Conservation (phyloP, 2,888 invertebrate species). For the Pollenia labialis region DNA sequence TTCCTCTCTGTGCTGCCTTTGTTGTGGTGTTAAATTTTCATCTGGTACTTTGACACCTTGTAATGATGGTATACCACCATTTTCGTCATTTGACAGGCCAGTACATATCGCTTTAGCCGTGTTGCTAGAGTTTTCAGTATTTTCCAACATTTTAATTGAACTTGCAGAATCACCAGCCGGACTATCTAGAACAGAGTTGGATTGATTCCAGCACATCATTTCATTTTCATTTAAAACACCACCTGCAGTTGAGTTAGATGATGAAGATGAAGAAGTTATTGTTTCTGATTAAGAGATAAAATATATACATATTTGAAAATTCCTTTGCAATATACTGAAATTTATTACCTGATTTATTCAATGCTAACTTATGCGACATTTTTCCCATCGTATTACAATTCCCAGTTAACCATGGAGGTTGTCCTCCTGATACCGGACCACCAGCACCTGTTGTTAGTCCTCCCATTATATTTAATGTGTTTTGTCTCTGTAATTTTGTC, state of each 20-base stretch:
- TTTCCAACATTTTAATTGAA: slow-evolving; percentile 70
- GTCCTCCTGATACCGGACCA: slow-evolving; percentile 48
- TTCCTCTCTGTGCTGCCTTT: slow-evolving; percentile 96
- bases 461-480: slow-evolving; percentile 80
- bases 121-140: slow-evolving; percentile 47
- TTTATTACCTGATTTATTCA: slow-evolving; percentile 60
- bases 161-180: slow-evolving; percentile 66
- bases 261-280: slow-evolving; percentile 52
- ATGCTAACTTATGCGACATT: slow-evolving; percentile 71
- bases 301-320: neutral
- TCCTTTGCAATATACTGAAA: neutral
- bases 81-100: slow-evolving; percentile 70
- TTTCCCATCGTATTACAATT: slow-evolving; percentile 72
- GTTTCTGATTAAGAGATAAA: slow-evolving; percentile 41
- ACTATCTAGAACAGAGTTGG: slow-evolving; percentile 78
- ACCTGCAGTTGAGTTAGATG: slow-evolving; percentile 39
- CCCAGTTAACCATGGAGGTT: slow-evolving; percentile 64
- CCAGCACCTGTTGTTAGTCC: slow-evolving; percentile 35
- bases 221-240: slow-evolving; percentile 83
- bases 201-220: slow-evolving; percentile 85
- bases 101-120: slow-evolving; percentile 73
- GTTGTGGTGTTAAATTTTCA: slow-evolving; percentile 98
- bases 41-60: slow-evolving; percentile 96
- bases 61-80: slow-evolving; percentile 85
- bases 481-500: slow-evolving; percentile 93